Conservation (phyloP, 2,113 vertebrate genomes). For the Nicator chloris region DNA sequence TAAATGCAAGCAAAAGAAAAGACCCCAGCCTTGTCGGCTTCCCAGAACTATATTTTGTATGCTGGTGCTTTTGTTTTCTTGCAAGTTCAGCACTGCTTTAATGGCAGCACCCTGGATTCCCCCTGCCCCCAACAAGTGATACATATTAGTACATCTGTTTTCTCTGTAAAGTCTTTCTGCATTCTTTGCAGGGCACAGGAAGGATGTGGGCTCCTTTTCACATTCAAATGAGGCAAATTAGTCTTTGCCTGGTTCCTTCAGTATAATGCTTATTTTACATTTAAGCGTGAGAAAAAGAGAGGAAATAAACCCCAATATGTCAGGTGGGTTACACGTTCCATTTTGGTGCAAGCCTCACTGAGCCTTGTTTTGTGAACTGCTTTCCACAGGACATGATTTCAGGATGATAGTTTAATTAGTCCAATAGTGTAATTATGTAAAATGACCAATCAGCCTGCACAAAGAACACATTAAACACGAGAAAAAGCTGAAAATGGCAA, state of each 20-base stretch:
- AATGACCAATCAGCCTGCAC: background rate
- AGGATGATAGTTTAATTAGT: background rate
- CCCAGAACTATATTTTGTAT: background rate
- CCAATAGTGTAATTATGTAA: background rate
- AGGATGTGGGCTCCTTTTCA: slow-evolving; percentile 77
- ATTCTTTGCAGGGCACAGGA: slow-evolving; percentile 73
- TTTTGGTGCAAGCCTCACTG: background rate
- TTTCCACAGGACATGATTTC: background rate
- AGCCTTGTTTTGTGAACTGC: background rate
- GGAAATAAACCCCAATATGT: background rate
- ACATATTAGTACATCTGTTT: slow-evolving; percentile 64
- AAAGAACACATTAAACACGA: background rate
- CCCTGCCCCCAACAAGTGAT: slow-evolving; percentile 53
- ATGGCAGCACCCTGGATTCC: slow-evolving; percentile 8
- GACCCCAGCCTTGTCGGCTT: background rate
- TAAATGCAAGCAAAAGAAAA: background rate
- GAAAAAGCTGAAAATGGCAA: background rate
- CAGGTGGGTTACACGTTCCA: slow-evolving; percentile 14
- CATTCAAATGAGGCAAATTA: slow-evolving; percentile 72
- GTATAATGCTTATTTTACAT: slow-evolving; percentile 53
- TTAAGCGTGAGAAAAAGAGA: slow-evolving; percentile 52
- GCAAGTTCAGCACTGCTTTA: slow-evolving; percentile 13
- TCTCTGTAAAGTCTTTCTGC: slow-evolving; percentile 69
- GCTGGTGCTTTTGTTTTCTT: slow-evolving; percentile 3
- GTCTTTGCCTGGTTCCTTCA: slow-evolving; percentile 38